phyloP scores from a whole-genome alignment of 2,113 vertebrate species.

The Microtus pennsylvanicus region DNA sequence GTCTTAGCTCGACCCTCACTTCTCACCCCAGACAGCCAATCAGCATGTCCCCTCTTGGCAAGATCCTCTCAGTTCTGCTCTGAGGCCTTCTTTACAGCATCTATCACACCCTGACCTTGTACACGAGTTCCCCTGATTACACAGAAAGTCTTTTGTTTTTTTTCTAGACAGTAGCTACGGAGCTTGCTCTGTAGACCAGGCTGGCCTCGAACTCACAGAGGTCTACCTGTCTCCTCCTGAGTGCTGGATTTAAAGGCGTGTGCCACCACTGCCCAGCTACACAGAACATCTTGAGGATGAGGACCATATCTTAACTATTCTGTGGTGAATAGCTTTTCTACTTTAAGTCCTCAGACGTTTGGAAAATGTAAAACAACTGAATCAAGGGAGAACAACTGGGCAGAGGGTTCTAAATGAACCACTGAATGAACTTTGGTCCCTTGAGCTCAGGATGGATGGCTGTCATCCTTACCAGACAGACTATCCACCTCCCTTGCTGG shows the following conservation, averaged over 20 bases:
- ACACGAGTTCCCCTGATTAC: no score
- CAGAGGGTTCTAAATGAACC: neutral
- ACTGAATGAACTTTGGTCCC: neutral
- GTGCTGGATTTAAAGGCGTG: no score
- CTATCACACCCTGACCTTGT: neutral
- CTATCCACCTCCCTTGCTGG: neutral
- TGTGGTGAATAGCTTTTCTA: neutral
- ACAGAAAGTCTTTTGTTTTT: neutral
- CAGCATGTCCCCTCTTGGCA: neutral
- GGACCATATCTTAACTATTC: neutral
- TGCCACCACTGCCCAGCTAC: no score
- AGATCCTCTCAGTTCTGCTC: neutral
- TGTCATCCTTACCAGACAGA: neutral
- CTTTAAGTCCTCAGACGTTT: neutral
- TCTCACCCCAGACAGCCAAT: neutral
- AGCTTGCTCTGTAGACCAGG: no score
- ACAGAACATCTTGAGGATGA: neutral
- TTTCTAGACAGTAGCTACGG: no score
- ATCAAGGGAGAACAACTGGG: neutral
- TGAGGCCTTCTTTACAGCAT: neutral
- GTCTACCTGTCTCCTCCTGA: no score
- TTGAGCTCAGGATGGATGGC: neutral
- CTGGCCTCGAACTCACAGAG: no score
- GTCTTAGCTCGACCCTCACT: neutral
- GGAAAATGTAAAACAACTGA: constrained; percentile 43